Evolutionary conservation across 2,888 invertebrate genomes (phyloP), one percentile per base, ranked within the genome.

Genomic region (Drosophila planitibia): DNA sequence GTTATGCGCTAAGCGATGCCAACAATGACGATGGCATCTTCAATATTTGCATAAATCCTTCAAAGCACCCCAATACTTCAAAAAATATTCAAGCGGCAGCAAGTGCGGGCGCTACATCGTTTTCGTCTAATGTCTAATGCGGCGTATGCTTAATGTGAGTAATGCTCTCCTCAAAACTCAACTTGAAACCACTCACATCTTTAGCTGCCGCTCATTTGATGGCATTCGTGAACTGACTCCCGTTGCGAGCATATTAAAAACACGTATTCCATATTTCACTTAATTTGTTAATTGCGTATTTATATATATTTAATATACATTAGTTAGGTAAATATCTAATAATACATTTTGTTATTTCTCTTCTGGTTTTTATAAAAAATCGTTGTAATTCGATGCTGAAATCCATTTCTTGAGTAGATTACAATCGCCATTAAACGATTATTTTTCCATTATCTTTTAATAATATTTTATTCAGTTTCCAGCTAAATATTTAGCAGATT

Each of bases 31-130:
- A 74, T 73, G 82, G 75, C 88, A 75, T 85, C 81, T 74, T 73
- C 76, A 83, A 79, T 90, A 90, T 87, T 90, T 90, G 86, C 90
- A 87, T 90, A 89, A 90, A 90, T 89, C 82, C 81, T 77, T 89
- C 75, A 77, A 77, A 83, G 73, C 70, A 62, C 51, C 39, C 55
- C 53, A 75, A 66, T 75, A 81, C 81, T 81, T 78, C 69, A 79
- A 75, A 79, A 82, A 70, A 79, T 70, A 78, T 82, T 82, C 76
- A 66, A 70, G 85, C 79, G 75, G 61, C 67, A 79, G 28, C 80
- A 19, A 79, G 73, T 72, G 52, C 39, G 66, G n/a, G 71, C 71
- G 25, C 25, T 35, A 71, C 81, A 76, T 30, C 73, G 47, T 61
- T 63, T 55, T 65, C 84, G 53, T 63, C 79, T 70, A 77, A 81